Conservation (phyloP, 2,113 vertebrate species). For the Gadus macrocephalus region DNA sequence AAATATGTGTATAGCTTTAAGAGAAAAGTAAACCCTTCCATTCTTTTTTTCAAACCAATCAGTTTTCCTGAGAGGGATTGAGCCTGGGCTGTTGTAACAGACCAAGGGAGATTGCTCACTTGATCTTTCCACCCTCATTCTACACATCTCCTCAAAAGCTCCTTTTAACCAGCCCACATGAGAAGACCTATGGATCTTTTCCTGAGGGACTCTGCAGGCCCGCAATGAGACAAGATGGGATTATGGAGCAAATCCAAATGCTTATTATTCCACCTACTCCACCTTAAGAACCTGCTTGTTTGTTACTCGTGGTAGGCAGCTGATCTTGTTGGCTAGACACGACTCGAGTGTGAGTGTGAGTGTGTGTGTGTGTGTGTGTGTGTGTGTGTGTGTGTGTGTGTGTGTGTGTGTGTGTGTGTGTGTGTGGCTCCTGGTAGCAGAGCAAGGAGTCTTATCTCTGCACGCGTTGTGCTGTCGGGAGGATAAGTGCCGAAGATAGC, state of each 20-base stretch:
- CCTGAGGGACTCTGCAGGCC: slow-evolving; percentile 10
- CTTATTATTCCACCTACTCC: too few relatives aligned
- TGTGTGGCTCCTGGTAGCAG: slow-evolving; percentile 17
- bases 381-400: not conserved
- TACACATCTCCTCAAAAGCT: too few relatives aligned
- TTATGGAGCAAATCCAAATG: too few relatives aligned
- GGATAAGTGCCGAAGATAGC: slow-evolving; percentile 38
- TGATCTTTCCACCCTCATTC: too few relatives aligned
- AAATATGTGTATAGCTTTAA: slow-evolving; percentile 19
- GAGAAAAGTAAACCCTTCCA: slow-evolving; percentile 3
- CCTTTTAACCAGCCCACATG: too few relatives aligned
- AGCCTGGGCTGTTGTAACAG: slow-evolving; percentile 19
- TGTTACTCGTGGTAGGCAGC: too few relatives aligned
- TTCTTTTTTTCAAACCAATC: slow-evolving; percentile 30
- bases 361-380: slow-evolving; percentile 3
- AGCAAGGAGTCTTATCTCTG: slow-evolving; percentile 35
- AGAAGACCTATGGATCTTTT: slow-evolving; percentile 6
- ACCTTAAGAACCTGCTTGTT: too few relatives aligned
- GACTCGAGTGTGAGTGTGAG: not conserved
- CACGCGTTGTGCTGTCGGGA: slow-evolving; percentile 36
- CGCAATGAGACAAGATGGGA: too few relatives aligned
- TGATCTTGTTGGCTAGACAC: slow-evolving; percentile 48
- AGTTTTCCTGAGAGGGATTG: slow-evolving; percentile 31
- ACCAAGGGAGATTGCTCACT: slow-evolving; percentile 33
- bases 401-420: slow-evolving; percentile 8